A percentile compares a stretch with the other conserved stretches of the same genome.
phyloP scores from a whole-genome alignment of 2,797 vertebrate species.

The Columba guinea region DNA sequence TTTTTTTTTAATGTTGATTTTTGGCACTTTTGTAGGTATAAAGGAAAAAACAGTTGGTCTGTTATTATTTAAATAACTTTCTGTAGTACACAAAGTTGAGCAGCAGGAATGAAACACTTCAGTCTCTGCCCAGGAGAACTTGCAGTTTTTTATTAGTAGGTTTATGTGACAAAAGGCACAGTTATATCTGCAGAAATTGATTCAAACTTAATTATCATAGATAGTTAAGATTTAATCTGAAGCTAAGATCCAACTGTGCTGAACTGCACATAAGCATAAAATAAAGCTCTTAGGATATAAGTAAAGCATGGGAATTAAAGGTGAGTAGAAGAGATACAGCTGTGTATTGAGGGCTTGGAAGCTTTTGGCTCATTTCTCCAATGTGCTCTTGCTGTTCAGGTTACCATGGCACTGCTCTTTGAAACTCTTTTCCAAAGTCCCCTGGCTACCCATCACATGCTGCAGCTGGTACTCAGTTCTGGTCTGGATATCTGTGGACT shows the following conservation, averaged over 20 bases:
- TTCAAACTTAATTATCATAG: neutral
- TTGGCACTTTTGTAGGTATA: neutral
- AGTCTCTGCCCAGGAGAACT: neutral
- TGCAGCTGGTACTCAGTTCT: conserved; percentile 71
- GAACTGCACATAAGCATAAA: neutral
- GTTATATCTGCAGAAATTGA: neutral
- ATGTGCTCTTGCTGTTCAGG: conserved; percentile 57
- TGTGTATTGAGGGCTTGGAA: neutral
- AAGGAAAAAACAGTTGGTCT: neutral
- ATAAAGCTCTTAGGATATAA: neutral
- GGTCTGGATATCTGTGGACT: conserved; percentile 78
- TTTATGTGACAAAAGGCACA: neutral
- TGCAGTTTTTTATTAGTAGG: neutral
- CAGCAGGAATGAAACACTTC: neutral
- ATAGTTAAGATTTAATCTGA: neutral
- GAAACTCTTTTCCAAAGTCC: conserved; percentile 66
- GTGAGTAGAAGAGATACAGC: neutral
- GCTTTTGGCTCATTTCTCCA: neutral
- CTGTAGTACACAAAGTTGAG: neutral
- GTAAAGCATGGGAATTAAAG: neutral
- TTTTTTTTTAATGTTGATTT: neutral
- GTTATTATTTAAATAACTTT: neutral
- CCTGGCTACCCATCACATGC: conserved; percentile 66
- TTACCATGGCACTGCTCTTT: conserved; percentile 71
- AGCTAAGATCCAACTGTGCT: neutral